Conservation (phyloP, 2,797 vertebrate species). For the Gadopsis bispinosus region DNA sequence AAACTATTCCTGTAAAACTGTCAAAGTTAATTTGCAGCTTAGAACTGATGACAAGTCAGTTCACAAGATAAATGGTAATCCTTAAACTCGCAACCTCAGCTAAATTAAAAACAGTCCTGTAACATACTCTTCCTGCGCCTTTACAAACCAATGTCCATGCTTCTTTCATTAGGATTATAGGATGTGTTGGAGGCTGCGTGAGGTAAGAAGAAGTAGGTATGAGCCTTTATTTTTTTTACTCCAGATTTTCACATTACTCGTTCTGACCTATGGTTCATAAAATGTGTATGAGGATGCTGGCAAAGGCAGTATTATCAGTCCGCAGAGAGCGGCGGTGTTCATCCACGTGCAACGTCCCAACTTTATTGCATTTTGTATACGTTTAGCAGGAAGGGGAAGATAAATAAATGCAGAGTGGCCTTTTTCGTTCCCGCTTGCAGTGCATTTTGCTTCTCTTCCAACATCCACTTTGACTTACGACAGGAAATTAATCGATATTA, state of each 20-base stretch:
- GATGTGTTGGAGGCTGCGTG: background rate
- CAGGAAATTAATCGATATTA: background rate
- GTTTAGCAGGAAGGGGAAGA: constrained; percentile 46
- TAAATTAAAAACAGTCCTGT: background rate
- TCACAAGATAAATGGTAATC: constrained; percentile 3
- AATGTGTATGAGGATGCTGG: constrained; percentile 48
- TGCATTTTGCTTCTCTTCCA: constrained; percentile 12
- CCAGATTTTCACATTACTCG: constrained; percentile 39
- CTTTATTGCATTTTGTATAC: constrained; percentile 56
- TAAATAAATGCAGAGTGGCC: constrained; percentile 63
- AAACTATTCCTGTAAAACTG: background rate
- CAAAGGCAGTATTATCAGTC: constrained; percentile 44
- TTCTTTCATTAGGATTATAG: constrained; percentile 23
- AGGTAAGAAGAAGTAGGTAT: background rate
- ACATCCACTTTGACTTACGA: constrained; percentile 26
- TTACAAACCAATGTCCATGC: background rate
- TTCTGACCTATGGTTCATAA: constrained; percentile 59
- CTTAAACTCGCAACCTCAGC: constrained; percentile 6
- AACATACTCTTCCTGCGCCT: background rate
- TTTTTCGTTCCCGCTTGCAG: constrained; percentile 35
- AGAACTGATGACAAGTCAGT: background rate
- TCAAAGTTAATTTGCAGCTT: background rate
- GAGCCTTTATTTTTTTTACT: background rate
- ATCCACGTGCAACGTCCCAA: constrained; percentile 60
- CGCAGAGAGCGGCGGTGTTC: constrained; percentile 49